Percentiles rank a stretch among this genome's conserved stretches.
phyloP scores from a whole-genome alignment of 2,113 vertebrate species.

The Tretioscincus oriximinensis region DNA sequence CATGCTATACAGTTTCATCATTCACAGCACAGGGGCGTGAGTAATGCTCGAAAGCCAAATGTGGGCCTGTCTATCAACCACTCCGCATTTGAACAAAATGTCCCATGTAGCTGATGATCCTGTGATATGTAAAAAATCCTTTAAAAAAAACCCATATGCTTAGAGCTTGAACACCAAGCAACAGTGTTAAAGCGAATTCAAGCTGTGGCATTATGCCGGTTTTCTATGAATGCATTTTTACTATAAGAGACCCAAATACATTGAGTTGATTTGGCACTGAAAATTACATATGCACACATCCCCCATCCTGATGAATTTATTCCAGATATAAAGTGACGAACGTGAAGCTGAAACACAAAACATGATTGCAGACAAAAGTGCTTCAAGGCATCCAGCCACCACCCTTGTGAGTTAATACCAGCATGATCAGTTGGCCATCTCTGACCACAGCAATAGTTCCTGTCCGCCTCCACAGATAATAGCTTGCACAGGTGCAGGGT shows the following conservation, averaged over 20 bases:
- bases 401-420: background rate
- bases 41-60: constrained; percentile 52
- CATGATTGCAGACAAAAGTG: constrained; percentile 26
- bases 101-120: constrained; percentile 48
- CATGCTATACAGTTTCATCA: constrained; percentile 64
- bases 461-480: constrained; percentile 16
- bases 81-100: constrained; percentile 47
- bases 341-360: constrained; percentile 19
- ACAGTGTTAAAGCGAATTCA: constrained; percentile 37
- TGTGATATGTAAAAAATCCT: constrained; percentile 42
- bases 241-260: constrained; percentile 19
- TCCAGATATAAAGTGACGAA: constrained; percentile 12
- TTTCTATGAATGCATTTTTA: constrained; percentile 47
- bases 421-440: constrained; percentile 21
- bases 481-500: constrained; percentile 33
- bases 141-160: constrained; percentile 21
- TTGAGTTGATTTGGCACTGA: constrained; percentile 19
- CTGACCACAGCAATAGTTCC: background rate
- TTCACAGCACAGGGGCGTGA: constrained; percentile 50
- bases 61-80: constrained; percentile 52
- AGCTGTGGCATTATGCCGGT: constrained; percentile 40
- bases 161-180: constrained; percentile 42
- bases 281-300: constrained; percentile 27
- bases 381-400: constrained; percentile 31
- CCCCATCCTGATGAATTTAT: constrained; percentile 19